Conservation (phyloP, 1,140 invertebrate genomes). For the Drosophila nannoptera region DNA sequence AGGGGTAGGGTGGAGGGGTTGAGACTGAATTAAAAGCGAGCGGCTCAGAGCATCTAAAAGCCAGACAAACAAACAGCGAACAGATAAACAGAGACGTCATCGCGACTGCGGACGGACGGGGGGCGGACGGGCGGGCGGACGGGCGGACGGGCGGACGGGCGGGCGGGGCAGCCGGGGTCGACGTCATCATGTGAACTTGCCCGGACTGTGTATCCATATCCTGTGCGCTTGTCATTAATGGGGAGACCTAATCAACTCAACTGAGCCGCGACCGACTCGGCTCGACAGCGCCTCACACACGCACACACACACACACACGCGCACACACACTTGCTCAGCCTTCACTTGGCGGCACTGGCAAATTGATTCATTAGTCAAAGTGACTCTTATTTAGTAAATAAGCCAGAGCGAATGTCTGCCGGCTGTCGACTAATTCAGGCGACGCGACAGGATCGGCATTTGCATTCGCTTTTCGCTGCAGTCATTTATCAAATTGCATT, state of each 20-base stretch:
- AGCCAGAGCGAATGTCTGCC: conserved; percentile 22
- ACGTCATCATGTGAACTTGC: conserved; percentile 66
- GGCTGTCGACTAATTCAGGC: conserved; percentile 9
- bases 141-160: neutral
- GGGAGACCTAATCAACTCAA: conserved; percentile 66
- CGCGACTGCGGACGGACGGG: neutral
- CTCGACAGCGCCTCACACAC: neutral
- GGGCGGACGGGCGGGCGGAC: neutral
- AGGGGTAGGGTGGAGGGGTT: neutral
- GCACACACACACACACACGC: conserved; percentile 3
- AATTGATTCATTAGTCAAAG: conserved; percentile 78
- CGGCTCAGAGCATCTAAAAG: conserved; percentile 38
- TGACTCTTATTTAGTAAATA: conserved; percentile 71
- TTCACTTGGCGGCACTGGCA: conserved; percentile 57
- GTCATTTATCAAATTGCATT: conserved; percentile 73
- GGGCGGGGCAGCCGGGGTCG: conserved; percentile 19
- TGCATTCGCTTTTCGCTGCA: conserved; percentile 33
- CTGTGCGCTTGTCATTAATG: conserved; percentile 73
- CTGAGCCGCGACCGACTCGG: conserved; percentile 31
- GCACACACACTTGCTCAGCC: conserved; percentile 58
- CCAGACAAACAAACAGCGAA: conserved; percentile 47
- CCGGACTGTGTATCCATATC: conserved; percentile 65
- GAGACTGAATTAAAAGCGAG: neutral
- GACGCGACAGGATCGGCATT: conserved; percentile 26
- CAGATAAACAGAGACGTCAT: conserved; percentile 72